Evolutionary conservation across 2,888 invertebrate genomes (phyloP), one percentile per base, ranked within the genome.

Genomic region (Penaeus monodon): DNA sequence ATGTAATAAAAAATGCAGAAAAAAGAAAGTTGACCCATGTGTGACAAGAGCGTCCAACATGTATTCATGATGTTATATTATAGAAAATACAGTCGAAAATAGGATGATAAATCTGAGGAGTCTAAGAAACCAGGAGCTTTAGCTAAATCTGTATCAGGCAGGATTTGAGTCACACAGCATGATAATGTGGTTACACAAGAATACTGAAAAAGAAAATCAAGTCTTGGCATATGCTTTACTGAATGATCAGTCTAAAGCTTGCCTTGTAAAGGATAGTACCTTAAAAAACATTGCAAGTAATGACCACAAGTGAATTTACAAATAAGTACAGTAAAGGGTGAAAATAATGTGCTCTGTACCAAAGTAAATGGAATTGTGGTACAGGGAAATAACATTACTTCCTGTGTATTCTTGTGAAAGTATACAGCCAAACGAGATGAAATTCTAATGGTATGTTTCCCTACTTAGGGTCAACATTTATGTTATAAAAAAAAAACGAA

Each of bases 341-440:
- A 70, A 29, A 29, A 63, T 14, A 33, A 33, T 22, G n/a, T 79
- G 10, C 33, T 12, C 22, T 38, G 66, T 66, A 68, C 24, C 10
- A 66, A 64, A 70, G 27, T 86, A 73, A 76, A 44, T 64, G 66
- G 63, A 17, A 27, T 84, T 38, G 57, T 77, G 17, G 77, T 84
- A 24, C 44, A 64, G 38, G 57, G 74, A 27, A 29, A 33, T n/a
- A 63, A 27, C 73, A 12, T 64, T 84, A 24, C 84, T 57, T 17
- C 14, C 22, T 44, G 20, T 33, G 3, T 78, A n/a, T n/a, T 33
- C 84, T 44, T 22, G 44, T 7, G 57, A 44, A 27, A 57, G n/a
- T n/a, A n/a, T 66, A 6, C 84, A 49, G 77, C 20, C 24, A 66
- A 68, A 57, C 65, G 27, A 27, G 24, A 22, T 24, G 78, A 77